phyloP scores from a whole-genome alignment of 2,888 invertebrate species.

The Scrobipalpa costella region DNA sequence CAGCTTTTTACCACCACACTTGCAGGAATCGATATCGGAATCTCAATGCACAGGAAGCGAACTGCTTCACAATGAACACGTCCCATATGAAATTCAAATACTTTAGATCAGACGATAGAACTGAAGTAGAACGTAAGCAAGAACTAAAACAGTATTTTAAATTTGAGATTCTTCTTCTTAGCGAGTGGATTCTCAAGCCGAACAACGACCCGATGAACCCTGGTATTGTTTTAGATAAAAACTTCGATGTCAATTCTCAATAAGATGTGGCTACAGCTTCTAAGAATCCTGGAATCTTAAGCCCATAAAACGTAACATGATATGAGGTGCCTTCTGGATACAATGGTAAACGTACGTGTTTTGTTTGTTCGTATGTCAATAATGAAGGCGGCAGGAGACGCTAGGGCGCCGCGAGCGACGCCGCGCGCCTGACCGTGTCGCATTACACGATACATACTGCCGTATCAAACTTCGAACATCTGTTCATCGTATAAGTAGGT shows the following conservation, averaged over 20 bases:
- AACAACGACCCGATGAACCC: too few species aligned
- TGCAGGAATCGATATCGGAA: conserved; percentile 12
- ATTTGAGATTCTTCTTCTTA: too few species aligned
- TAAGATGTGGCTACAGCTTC: neutral
- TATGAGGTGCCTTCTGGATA: neutral
- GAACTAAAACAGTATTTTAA: conserved; percentile 1
- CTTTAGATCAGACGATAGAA: conserved; percentile 2
- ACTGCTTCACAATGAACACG: neutral
- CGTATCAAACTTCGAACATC: conserved; percentile 7
- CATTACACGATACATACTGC: conserved; percentile 50
- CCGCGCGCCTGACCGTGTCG: conserved; percentile 64
- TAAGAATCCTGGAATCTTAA: neutral
- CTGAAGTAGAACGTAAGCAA: conserved; percentile 7
- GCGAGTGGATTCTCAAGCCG: too few species aligned
- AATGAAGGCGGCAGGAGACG: conserved; percentile 72
- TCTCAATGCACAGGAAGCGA: conserved; percentile 15
- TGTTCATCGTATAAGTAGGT: too few species aligned
- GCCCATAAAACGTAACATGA: neutral
- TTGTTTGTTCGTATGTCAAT: conserved; percentile 56
- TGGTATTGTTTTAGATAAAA: too few species aligned
- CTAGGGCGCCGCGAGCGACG: conserved; percentile 72
- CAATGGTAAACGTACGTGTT: neutral
- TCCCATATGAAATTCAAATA: neutral
- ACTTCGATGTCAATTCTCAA: neutral
- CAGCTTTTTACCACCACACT: conserved; percentile 11